Conservation (phyloP, 1,140 invertebrate species). For the Drosophila carrolli region DNA sequence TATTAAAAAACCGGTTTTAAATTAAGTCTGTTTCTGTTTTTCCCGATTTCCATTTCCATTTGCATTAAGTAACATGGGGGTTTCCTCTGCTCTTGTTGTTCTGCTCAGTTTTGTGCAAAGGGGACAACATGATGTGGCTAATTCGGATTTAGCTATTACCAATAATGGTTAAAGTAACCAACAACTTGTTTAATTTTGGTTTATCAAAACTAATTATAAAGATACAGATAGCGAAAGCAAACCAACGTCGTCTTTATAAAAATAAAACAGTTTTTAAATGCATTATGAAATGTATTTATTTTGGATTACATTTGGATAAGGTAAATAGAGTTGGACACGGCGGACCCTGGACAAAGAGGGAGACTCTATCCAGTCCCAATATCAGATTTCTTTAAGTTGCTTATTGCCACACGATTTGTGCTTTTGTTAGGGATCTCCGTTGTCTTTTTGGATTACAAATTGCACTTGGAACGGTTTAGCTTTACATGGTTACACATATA, state of each 20-base stretch:
- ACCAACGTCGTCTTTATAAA: not conserved
- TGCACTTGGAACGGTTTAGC: constrained; percentile 69
- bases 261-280: not conserved
- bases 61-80: too few species aligned
- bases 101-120: too few species aligned
- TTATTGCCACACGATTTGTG: constrained; percentile 32
- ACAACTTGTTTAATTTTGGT: too few species aligned
- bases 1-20: too few species aligned
- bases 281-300: constrained; percentile 25
- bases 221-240: too few species aligned
- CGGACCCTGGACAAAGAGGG: not conserved
- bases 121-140: too few species aligned
- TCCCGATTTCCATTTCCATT: too few species aligned
- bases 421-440: constrained; percentile 2
- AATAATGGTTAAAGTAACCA: too few species aligned
- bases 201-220: too few species aligned
- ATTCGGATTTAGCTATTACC: too few species aligned
- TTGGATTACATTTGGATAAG: constrained; percentile 29
- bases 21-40: too few species aligned
- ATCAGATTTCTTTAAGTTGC: constrained; percentile 17
- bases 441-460: constrained; percentile 57
- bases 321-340: constrained; percentile 14
- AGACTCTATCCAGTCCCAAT: constrained; percentile 2
- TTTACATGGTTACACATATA: constrained; percentile 55
- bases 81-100: too few species aligned